Evolutionary conservation across 2,797 vertebrate species (phyloP).

Genomic region (Podarcis lilfordi): DNA sequence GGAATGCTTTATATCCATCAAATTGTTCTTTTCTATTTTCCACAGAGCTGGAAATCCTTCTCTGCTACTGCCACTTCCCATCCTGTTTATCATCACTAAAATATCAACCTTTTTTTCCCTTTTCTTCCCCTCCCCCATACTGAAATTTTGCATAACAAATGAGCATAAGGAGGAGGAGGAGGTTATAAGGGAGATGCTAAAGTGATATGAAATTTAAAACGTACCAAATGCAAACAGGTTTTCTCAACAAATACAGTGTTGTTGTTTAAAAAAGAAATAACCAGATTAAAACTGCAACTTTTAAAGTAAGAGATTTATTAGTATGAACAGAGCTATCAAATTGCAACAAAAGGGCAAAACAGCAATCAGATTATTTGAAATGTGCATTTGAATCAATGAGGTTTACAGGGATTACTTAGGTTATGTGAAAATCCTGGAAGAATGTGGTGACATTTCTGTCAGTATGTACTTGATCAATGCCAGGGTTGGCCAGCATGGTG

Average conservation of each 20-base stretch:
- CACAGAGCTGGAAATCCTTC: slow-evolving; percentile 8
- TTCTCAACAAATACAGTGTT: slow-evolving; percentile 40
- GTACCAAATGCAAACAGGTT: slow-evolving; percentile 26
- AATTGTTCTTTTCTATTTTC: slow-evolving; percentile 20
- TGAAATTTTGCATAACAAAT: slow-evolving; percentile 27
- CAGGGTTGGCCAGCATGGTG: no score
- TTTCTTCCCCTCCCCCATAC: slow-evolving; percentile 3
- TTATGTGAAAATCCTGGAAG: slow-evolving; percentile 74
- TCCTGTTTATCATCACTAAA: not conserved
- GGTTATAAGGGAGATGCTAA: slow-evolving; percentile 60
- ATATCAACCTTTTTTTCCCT: not conserved
- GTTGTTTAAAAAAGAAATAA: slow-evolving; percentile 35
- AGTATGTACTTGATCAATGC: slow-evolving; percentile 41
- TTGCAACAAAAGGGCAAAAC: slow-evolving; percentile 65
- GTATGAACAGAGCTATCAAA: slow-evolving; percentile 52
- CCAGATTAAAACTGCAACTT: slow-evolving; percentile 37
- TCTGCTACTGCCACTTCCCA: not conserved
- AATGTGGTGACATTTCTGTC: slow-evolving; percentile 74
- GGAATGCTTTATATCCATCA: slow-evolving; percentile 25
- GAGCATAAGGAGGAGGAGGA: slow-evolving; percentile 44
- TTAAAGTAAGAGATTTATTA: slow-evolving; percentile 60
- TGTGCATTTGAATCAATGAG: slow-evolving; percentile 70
- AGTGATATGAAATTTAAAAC: slow-evolving; percentile 51
- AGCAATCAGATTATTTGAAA: slow-evolving; percentile 72
- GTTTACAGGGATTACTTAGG: slow-evolving; percentile 74